Base-by-base conservation (phyloP, 2,888 invertebrate genomes). In the Stenchaetothrips biformis region DNA sequence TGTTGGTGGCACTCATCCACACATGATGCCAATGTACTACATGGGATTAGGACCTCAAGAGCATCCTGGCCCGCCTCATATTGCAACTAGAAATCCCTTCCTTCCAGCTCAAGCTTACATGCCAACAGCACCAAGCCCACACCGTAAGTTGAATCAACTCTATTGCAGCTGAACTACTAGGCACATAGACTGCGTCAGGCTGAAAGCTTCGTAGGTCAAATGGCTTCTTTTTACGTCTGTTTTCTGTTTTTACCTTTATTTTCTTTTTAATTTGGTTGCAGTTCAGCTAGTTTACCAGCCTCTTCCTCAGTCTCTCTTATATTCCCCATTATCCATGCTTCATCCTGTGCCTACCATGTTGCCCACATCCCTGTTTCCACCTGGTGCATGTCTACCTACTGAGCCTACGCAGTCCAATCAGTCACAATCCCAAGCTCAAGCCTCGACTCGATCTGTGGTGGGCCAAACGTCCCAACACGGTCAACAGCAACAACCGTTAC, bases 1-100 rank as follows among this genome's bases (percentile, higher is more conserved):
- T 16, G 37, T 78, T 77, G 37, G 37, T 37, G 78, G 79, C 67
- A n/a, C 67, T 85, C 21, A 85, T 21, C 83, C 85, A 25, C 84
- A 85, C 78, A 83, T 86, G 83, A 83, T 85, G 82, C 87, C 87
- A 62, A 86, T 91, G 49, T 74, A 74, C 25, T 74, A 25, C 25
- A 74, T 74, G 67, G 67, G 67, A 11, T 8, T 74, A 2, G 83
- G 80, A 8, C 83, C 85, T n/a, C 83, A 84, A n/a, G 85, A 86
- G 80, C 84, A 84, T 81, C 83, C 84, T 27, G 83, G 83, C 81
- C 85, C 85, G 80, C 84, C 85, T 78, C 67, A 74, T 21, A 7
- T 74, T 9, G 67, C 21, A 25, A 21, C 67, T 74, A 82, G 79
- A 11, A 21, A 49, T 37, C 79, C 59, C 49, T 59, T 49, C 7